A percentile compares a stretch with the other conserved stretches of the same genome.
Conservation (phyloP, 1,140 invertebrate species). For the Orius insidiosus region DNA sequence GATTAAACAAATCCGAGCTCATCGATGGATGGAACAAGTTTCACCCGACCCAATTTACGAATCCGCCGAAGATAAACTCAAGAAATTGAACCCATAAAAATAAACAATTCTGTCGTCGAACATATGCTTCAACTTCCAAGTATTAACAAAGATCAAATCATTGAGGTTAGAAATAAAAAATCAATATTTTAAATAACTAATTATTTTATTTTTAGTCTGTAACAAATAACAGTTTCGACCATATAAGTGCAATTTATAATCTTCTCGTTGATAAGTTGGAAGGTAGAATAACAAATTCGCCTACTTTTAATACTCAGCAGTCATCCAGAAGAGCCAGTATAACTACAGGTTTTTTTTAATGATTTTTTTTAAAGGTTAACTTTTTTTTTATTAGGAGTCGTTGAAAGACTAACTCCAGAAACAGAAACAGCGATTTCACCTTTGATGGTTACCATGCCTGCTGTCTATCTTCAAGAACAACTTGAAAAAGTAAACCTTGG, state of each 20-base stretch:
- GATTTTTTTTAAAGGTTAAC: constrained; percentile 6
- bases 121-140: constrained; percentile 69
- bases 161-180: constrained; percentile 30
- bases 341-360: constrained; percentile 33
- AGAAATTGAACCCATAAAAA: constrained; percentile 12
- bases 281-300: constrained; percentile 26
- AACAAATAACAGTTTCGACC: constrained; percentile 74
- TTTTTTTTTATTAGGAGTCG: constrained; percentile 22
- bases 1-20: constrained; percentile 71
- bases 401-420: constrained; percentile 24
- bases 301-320: constrained; percentile 15
- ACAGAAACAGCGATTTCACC: constrained; percentile 22
- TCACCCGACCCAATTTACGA: constrained; percentile 9
- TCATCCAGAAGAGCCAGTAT: constrained; percentile 38
- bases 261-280: constrained; percentile 67
- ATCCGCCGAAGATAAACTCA: constrained; percentile 10
- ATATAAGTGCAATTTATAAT: constrained; percentile 93
- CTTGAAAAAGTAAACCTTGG: constrained; percentile 50
- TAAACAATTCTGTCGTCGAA: constrained; percentile 49
- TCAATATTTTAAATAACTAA: background rate
- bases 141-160: constrained; percentile 50
- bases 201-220: constrained; percentile 50
- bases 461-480: constrained; percentile 38
- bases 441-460: constrained; percentile 38
- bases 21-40: constrained; percentile 69